Evolutionary conservation across 2,888 invertebrate species (phyloP).

Genomic region (Acanthosoma haemorrhoidale): DNA sequence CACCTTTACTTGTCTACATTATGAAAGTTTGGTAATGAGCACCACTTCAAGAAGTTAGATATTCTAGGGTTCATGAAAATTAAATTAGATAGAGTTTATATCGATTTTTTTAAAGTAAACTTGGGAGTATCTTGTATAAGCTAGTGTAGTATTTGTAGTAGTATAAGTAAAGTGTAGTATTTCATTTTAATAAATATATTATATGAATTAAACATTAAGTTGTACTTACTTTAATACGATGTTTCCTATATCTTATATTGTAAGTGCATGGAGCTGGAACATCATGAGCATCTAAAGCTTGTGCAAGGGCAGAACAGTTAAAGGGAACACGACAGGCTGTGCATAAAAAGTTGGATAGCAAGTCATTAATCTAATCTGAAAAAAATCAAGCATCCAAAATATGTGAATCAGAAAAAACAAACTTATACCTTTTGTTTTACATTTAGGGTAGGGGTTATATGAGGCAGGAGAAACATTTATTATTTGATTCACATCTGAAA

Average conservation of each 20-base stretch:
- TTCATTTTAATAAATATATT: not conserved
- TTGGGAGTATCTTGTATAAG: too few species aligned
- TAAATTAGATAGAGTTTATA: too few species aligned
- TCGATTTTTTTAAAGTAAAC: too few species aligned
- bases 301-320: constrained; percentile 24
- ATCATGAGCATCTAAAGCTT: constrained; percentile 19
- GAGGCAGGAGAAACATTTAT: not conserved
- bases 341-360: constrained; percentile 23
- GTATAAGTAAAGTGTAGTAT: too few species aligned
- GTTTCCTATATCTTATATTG: constrained; percentile 34
- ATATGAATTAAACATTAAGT: not conserved
- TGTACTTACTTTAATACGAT: constrained; percentile 32
- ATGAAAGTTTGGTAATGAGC: too few species aligned
- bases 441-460: not conserved
- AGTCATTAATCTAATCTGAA: constrained; percentile 27
- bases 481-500: not conserved
- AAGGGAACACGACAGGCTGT: constrained; percentile 25
- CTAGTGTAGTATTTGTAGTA: too few species aligned
- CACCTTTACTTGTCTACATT: too few species aligned
- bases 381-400: not conserved
- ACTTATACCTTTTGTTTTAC: not conserved
- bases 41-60: too few species aligned
- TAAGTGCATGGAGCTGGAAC: constrained; percentile 36
- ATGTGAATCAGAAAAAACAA: not conserved
- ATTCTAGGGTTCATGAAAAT: too few species aligned